phyloP scores from a whole-genome alignment of 2,113 vertebrate species.

The Columba livia region DNA sequence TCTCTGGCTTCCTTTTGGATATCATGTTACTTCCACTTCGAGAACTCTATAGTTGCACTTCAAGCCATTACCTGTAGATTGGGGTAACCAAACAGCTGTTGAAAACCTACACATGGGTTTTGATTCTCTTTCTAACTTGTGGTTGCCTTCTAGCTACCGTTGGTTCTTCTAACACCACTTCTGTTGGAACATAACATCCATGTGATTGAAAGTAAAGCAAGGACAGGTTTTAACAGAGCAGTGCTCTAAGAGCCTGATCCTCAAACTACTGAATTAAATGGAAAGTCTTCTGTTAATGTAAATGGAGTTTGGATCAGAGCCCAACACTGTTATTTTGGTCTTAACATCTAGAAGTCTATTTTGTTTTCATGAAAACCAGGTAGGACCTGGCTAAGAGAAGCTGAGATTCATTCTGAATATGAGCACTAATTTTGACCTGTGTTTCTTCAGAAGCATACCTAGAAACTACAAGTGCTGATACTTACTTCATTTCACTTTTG shows the following conservation, averaged over 20 bases:
- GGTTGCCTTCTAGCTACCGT: not conserved
- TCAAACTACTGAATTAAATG: not conserved
- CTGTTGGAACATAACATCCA: not conserved
- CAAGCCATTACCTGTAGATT: not conserved
- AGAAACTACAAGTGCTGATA: not conserved
- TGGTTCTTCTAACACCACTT: not conserved
- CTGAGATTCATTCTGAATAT: not conserved
- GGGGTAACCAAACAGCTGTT: not conserved
- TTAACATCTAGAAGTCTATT: not conserved
- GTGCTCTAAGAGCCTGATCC: not conserved
- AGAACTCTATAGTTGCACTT: not conserved
- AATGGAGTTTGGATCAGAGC: not conserved
- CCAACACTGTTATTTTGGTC: not conserved
- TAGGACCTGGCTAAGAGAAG: not conserved
- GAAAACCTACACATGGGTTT: not conserved
- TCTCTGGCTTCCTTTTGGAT: not conserved
- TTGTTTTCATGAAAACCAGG: not conserved
- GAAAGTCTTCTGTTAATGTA: not conserved
- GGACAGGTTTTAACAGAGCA: not conserved
- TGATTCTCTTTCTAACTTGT: not conserved
- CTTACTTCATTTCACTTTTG: not conserved
- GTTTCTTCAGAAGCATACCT: not conserved
- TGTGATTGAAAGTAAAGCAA: not conserved
- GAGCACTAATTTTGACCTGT: not conserved
- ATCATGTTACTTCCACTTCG: not conserved